Conservation (phyloP, 2,888 invertebrate species). For the Omphaloscelis lunosa region DNA sequence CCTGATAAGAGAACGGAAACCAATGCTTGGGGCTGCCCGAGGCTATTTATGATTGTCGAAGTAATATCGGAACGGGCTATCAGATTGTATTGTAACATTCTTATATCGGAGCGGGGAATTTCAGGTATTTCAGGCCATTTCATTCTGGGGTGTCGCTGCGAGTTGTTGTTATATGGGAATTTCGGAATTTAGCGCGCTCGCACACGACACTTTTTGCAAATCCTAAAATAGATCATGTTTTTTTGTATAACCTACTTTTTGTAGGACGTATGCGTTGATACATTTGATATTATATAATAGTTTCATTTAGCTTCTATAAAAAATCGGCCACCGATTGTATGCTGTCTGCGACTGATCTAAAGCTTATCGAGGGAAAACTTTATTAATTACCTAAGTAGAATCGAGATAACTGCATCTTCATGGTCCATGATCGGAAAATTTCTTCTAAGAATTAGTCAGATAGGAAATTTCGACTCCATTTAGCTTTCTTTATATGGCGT, state of each 20-base stretch:
- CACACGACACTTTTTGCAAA: background rate
- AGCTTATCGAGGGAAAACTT: background rate
- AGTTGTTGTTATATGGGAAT: conserved; percentile 5
- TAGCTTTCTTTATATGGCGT: no score
- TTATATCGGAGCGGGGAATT: conserved; percentile 21
- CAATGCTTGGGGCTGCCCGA: conserved; percentile 53
- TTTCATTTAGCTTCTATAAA: background rate
- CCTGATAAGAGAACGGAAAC: conserved; percentile 68
- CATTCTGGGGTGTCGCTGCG: background rate
- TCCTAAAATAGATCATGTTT: background rate
- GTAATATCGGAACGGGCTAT: conserved; percentile 47
- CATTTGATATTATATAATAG: background rate
- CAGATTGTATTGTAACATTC: conserved; percentile 48
- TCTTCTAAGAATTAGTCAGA: background rate
- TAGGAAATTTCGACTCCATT: background rate
- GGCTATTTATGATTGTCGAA: conserved; percentile 63
- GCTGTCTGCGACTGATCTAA: background rate
- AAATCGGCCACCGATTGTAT: background rate
- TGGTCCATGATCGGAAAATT: background rate
- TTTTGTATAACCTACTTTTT: background rate
- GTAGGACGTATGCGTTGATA: background rate
- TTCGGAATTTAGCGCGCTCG: background rate
- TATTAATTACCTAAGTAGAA: background rate
- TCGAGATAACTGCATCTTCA: background rate
- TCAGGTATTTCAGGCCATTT: conserved; percentile 12